Conservation (phyloP, 92 coral and sea anemone genomes). For the Pocillopora grandis region DNA sequence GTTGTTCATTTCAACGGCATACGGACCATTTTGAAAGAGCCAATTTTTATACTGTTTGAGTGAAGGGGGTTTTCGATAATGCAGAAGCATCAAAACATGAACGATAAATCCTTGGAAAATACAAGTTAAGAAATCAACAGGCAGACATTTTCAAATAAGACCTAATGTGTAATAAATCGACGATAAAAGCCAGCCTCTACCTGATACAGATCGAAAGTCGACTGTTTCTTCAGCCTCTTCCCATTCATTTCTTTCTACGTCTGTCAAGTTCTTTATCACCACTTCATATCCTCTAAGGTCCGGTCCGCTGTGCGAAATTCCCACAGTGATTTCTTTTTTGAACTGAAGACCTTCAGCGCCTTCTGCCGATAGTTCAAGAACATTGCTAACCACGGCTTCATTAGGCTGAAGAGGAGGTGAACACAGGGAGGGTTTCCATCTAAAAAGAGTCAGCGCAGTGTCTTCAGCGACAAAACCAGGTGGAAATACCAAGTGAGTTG, state of each 20-base stretch:
- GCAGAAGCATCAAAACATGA: no score
- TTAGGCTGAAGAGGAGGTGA: conserved; percentile 37
- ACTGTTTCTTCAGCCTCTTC: conserved; percentile 1
- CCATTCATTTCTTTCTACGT: conserved; percentile 5
- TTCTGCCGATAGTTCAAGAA: conserved; percentile 50
- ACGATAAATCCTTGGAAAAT: no score
- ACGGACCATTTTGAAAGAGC: no score
- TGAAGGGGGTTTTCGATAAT: no score
- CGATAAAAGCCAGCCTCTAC: background rate
- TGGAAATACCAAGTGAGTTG: conserved; percentile 44
- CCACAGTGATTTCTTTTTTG: conserved; percentile 10
- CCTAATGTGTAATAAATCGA: background rate
- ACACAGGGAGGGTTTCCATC: conserved; percentile 5
- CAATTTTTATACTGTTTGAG: no score
- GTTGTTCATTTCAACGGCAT: no score
- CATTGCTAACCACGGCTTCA: conserved; percentile 54
- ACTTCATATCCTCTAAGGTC: conserved; percentile 36
- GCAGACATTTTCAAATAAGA: no score
- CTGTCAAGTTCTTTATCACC: conserved; percentile 13
- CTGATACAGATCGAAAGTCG: conserved; percentile 3
- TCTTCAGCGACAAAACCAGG: conserved; percentile 42
- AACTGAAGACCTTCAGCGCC: conserved; percentile 8
- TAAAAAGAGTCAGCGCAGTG: conserved; percentile 1
- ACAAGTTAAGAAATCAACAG: no score
- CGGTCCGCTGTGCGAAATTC: conserved; percentile 24